These are phyloP conservation scores for Chymomyza amoena DNA, from an alignment of 2,888 invertebrate genomes.

Conservation along the genomic window DNA sequence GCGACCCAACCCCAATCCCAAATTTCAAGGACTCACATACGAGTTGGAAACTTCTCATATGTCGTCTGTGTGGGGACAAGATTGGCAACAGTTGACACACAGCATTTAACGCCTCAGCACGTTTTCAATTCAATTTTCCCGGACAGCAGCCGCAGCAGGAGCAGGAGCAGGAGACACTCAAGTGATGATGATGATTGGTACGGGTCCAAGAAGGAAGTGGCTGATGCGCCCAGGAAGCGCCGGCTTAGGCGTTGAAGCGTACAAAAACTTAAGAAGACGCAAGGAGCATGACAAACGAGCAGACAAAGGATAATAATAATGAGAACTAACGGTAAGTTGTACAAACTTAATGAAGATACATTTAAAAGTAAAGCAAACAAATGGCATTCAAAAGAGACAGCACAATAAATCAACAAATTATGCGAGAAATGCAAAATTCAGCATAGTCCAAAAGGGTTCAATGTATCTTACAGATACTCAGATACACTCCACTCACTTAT, in stretches of 20 bases:
- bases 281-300: constrained; percentile 70
- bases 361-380: constrained; percentile 16
- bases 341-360: constrained; percentile 27
- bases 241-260: constrained; percentile 67
- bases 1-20: constrained; percentile 8
- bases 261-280: constrained; percentile 70
- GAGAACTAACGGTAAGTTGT: constrained; percentile 54
- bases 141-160: neutral
- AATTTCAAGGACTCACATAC: constrained; percentile 51
- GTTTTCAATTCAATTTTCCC: constrained; percentile 77
- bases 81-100: constrained; percentile 78
- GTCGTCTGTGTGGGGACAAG: constrained; percentile 48
- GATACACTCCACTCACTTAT: constrained; percentile 53
- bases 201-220: neutral
- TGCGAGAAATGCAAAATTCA: constrained; percentile 29
- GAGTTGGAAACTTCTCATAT: constrained; percentile 76
- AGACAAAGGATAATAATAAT: constrained; percentile 51
- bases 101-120: constrained; percentile 79
- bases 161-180: neutral
- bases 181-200: neutral
- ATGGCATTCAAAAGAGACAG: constrained; percentile 38
- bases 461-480: constrained; percentile 54
- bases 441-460: neutral
- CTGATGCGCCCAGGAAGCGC: constrained; percentile 59
- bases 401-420: constrained; percentile 71